A percentile compares a stretch with the other conserved stretches of the same genome.
These are phyloP conservation scores for Myotis yumanensis DNA, from an alignment of 2,113 vertebrate species.

Conservation along the genomic window DNA sequence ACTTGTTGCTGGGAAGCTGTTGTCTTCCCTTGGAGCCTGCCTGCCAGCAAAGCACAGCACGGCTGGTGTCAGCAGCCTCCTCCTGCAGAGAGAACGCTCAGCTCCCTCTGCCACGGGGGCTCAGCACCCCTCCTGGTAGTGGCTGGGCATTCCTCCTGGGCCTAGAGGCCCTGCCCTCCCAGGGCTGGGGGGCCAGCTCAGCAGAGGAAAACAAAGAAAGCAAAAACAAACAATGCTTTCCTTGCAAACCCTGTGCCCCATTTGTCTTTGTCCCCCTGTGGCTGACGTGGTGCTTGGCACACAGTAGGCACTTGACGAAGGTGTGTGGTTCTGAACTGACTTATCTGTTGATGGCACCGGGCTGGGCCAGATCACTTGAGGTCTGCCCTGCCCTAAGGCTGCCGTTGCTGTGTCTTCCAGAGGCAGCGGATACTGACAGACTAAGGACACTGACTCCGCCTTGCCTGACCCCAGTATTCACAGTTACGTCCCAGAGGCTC, in stretches of 20 bases:
- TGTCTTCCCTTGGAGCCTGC: background rate
- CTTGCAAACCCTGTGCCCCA: background rate
- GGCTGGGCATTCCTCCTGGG: background rate
- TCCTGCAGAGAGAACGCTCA: background rate
- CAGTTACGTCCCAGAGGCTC: background rate
- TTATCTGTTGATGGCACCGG: background rate
- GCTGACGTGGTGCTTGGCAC: background rate
- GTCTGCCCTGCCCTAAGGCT: background rate
- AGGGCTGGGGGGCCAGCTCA: background rate
- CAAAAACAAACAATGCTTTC: background rate
- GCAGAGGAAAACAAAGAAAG: background rate
- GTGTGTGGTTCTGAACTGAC: background rate
- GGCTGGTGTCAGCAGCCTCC: background rate
- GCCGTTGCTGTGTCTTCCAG: background rate
- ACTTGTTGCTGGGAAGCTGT: constrained; percentile 17
- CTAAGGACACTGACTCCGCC: background rate
- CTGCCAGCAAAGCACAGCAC: rapidly evolving
- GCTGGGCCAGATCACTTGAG: background rate
- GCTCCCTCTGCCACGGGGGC: background rate
- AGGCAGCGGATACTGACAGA: background rate
- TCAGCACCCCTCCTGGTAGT: background rate
- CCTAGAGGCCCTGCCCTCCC: background rate
- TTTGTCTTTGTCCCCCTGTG: background rate
- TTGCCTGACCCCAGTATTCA: background rate
- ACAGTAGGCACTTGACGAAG: background rate